Evolutionary conservation across 2,888 invertebrate species (phyloP), one percentile per base, ranked within the genome.

Genomic region (Drosophila prolongata): DNA sequence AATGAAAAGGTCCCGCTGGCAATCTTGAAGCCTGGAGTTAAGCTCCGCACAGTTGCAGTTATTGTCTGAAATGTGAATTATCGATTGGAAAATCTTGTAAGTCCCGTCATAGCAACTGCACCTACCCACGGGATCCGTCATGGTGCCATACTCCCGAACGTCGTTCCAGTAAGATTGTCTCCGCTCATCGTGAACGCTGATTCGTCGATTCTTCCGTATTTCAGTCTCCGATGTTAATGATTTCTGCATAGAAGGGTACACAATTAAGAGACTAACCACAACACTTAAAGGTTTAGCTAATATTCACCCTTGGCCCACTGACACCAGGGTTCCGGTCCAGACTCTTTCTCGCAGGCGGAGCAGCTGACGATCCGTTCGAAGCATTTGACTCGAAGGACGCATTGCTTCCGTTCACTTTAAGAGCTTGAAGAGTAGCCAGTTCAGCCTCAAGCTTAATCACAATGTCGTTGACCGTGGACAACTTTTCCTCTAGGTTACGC

Each of bases 171-270:
- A 80, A 0, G 90, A 90, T 30, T 89, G 79, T 3, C 80, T 78
- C 5, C 92, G 83, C 56, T 92, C 92, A 57, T 92, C 92, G 49
- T 91, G 89, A 6, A 86, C 84, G 67, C 90, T 91, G 3, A 90
- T 78, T 0, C 92, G 84, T 1, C 89, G 83, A 62, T 78, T 89
- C 56, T 83, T 90, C 4, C 92, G 86, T 37, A 88, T 80, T 9
- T 76, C 79, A 4, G 56, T 52, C 35, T 89, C 90, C 2, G 44
- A 27, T 13, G 43, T 55, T 0, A 70, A 0, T 0, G 77, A 81
- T 71, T 79, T 87, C 87, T 87, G 16, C 6, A 2, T 1, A 11
- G 10, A 8, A 50, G 1, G 10, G 0, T 24, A 16, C 8, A 0
- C 4, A 9, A 13, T 38, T 4, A 6, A 35, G n/a, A 1, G 10